These are phyloP conservation scores for Zapornia atra DNA, from an alignment of 2,113 vertebrate species.

Conservation along the genomic window DNA sequence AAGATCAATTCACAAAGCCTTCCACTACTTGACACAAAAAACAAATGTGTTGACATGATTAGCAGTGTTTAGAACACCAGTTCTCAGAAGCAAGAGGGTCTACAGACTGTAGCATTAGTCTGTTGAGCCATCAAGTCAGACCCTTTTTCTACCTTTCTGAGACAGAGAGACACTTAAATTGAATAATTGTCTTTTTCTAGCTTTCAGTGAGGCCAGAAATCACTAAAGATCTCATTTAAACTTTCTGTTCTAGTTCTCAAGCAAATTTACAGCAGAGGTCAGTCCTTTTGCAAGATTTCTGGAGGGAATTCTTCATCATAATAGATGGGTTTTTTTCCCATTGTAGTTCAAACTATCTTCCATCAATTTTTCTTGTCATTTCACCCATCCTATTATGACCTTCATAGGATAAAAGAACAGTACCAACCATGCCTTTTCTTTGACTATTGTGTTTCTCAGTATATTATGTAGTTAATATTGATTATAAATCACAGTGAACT, in stretches of 20 bases:
- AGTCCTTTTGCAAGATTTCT: slow-evolving; percentile 55
- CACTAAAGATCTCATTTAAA: slow-evolving; percentile 71
- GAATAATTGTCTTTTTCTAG: slow-evolving; percentile 69
- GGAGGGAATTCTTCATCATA: slow-evolving; percentile 50
- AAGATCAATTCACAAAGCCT: slow-evolving; percentile 36
- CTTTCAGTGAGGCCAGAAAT: slow-evolving; percentile 69
- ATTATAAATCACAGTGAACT: slow-evolving; percentile 59
- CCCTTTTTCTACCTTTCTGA: slow-evolving; percentile 15
- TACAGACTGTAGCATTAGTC: neutral
- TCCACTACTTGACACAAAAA: slow-evolving; percentile 21
- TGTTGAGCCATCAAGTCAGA: neutral
- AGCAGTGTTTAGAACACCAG: slow-evolving; percentile 13
- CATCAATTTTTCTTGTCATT: slow-evolving; percentile 57
- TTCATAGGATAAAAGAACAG: slow-evolving; percentile 52
- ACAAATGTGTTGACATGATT: slow-evolving; percentile 38
- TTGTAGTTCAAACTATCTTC: slow-evolving; percentile 35
- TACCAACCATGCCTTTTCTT: neutral
- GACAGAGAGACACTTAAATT: slow-evolving; percentile 62
- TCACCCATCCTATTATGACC: slow-evolving; percentile 52
- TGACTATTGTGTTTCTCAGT: slow-evolving; percentile 7
- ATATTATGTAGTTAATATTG: slow-evolving; percentile 68
- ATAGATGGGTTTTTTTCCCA: neutral
- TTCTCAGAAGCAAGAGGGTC: neutral
- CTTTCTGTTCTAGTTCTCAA: slow-evolving; percentile 62
- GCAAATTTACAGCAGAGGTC: slow-evolving; percentile 59